Evolutionary conservation across 2,888 invertebrate species (phyloP), one percentile per base, ranked within the genome.

Genomic region (Branchellion lobata): DNA sequence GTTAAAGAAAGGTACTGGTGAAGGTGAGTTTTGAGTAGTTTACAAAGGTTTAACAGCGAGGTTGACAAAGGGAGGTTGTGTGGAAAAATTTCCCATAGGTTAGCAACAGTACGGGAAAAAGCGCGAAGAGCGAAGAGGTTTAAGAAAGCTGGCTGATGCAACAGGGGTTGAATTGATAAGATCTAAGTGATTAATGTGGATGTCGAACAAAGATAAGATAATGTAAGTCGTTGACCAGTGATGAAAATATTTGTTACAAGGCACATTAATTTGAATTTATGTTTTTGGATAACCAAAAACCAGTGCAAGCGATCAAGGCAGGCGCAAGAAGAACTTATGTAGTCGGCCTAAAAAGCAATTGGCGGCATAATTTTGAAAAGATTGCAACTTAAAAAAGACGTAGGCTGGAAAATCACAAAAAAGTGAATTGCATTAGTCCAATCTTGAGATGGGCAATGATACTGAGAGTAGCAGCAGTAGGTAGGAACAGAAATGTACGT

Each of bases 31-130:
- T n/a, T n/a, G n/a, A n/a, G n/a, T n/a, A n/a, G n/a, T n/a, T n/a
- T n/a, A n/a, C n/a, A n/a, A n/a, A n/a, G n/a, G n/a, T n/a, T n/a
- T n/a, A n/a, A n/a, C n/a, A n/a, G n/a, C n/a, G n/a, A n/a, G n/a
- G n/a, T n/a, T n/a, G 75, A 75, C 51, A 27, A 24, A 11, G 8
- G 33, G 14, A 75, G 18, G 61, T 24, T 24, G 24, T 33, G 40
- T 8, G 27, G 73, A 78, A 11, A 24, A 24, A 34, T 8, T 29
- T 8, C 24, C 73, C 1, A 8, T n/a, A 29, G 34, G 36, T n/a
- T 2, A 77, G 73, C 24, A 61, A 36, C 31, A 1, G 33, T 27
- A 74, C 74, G 71, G 34, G 36, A 72, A 61, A 78, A 34, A 61
- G 61, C 24, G 61, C 33, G 61, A 61, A n/a, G 21, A 47, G 14